A percentile compares a stretch with the other conserved stretches of the same genome.
These are phyloP conservation scores for Chelidonichthys spinosus DNA, from an alignment of 2,797 vertebrate genomes.

Conservation along the genomic window DNA sequence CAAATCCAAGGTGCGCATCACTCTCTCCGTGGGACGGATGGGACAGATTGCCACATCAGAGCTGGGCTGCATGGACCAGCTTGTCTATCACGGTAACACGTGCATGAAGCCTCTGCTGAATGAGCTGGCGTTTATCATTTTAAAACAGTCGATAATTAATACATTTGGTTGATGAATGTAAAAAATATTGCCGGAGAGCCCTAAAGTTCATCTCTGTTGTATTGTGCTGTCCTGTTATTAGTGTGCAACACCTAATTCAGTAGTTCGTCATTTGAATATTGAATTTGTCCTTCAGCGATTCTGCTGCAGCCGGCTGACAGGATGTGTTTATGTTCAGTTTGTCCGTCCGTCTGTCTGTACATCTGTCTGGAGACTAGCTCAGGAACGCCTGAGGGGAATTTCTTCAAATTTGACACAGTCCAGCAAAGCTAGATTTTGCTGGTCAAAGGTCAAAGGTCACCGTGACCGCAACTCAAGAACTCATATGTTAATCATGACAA, in stretches of 20 bases:
- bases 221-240: background rate
- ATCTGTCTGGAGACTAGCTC: background rate
- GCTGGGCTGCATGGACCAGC: background rate
- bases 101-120: background rate
- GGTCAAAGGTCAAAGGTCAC: background rate
- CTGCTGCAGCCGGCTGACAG: background rate
- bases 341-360: too few relatives aligned
- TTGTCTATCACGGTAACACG: background rate
- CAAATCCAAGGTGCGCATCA: slow-evolving; percentile 76
- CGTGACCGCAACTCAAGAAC: background rate
- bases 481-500: background rate
- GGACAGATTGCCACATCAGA: slow-evolving; percentile 20
- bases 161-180: background rate
- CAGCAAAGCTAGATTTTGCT: background rate
- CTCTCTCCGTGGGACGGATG: slow-evolving; percentile 59
- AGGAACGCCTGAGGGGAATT: background rate
- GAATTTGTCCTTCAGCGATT: background rate
- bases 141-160: background rate
- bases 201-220: fast-evolving
- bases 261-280: slow-evolving; percentile 5
- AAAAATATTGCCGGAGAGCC: background rate
- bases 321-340: background rate
- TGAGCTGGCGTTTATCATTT: background rate
- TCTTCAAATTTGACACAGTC: background rate
- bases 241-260: background rate